Base-by-base conservation (phyloP, 2,113 vertebrate genomes). In the Centropristis striata region DNA sequence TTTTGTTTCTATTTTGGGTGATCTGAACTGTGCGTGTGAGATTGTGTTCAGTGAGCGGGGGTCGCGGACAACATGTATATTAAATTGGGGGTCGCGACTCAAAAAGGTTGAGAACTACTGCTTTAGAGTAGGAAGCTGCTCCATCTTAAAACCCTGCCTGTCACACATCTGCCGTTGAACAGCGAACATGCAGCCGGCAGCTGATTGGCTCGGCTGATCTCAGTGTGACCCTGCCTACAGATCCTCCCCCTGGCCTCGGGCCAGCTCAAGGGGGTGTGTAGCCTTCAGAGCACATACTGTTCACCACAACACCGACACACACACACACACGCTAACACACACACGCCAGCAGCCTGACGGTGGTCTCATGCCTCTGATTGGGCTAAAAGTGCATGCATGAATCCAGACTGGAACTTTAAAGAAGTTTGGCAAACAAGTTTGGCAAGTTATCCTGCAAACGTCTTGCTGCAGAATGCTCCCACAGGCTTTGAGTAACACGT, bases 61-160 rank as follows among this genome's bases (percentile, higher is more conserved):
- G n/a, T n/a, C n/a, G n/a, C n/a, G n/a, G n/a, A n/a, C n/a, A n/a
- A n/a, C n/a, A n/a, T n/a, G n/a, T n/a, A n/a, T n/a, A n/a, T n/a
- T n/a, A n/a, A n/a, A n/a, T n/a, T n/a, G n/a, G n/a, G n/a, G n/a
- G n/a, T n/a, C n/a, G n/a, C n/a, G n/a, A n/a, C n/a, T n/a, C n/a
- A n/a, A n/a, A n/a, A n/a, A n/a, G n/a, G n/a, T n/a, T n/a, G n/a
- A n/a, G n/a, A n/a, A n/a, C n/a, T n/a, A n/a, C n/a, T n/a, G n/a
- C n/a, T n/a, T n/a, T n/a, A n/a, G n/a, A n/a, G n/a, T n/a, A n/a
- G n/a, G n/a, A n/a, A 27, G 39, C 1, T 13, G 60, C 6, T 81
- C 94, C 92, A 92, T 93, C 94, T 95, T 95, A 95, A 94, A 67
- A 55, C 0, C 37, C 25, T 9, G 4, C 20, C 25, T 41, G 25